These are phyloP conservation scores for Rhamphomyia laevipes DNA, from an alignment of 2,888 invertebrate genomes.

Conservation along the genomic window DNA sequence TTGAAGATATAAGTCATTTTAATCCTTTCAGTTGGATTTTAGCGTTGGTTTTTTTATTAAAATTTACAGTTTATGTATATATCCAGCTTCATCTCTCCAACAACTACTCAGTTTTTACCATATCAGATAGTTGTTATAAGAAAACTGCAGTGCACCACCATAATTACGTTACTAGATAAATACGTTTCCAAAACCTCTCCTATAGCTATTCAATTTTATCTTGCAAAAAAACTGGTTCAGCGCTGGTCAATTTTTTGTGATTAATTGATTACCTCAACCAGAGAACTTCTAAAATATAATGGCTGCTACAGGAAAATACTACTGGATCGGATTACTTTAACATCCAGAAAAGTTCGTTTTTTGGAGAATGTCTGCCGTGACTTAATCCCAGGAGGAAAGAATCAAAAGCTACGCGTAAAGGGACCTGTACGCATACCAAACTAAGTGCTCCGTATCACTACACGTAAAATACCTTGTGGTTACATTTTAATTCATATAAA, in stretches of 20 bases:
- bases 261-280: slow-evolving; percentile 79
- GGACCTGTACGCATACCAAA: slow-evolving; percentile 99
- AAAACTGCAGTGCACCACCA: no score
- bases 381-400: slow-evolving; percentile 91
- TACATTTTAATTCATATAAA: slow-evolving; percentile 99
- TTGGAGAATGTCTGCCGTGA: slow-evolving; percentile 98
- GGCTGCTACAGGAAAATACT: slow-evolving; percentile 55
- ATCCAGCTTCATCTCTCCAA: no score
- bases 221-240: slow-evolving; percentile 59
- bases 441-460: slow-evolving; percentile 93
- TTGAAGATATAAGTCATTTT: no score
- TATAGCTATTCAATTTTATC: no score
- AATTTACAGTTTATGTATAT: no score
- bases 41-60: no score
- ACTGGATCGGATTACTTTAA: slow-evolving; percentile 90
- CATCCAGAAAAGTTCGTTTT: slow-evolving; percentile 91
- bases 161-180: no score
- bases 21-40: no score
- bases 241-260: slow-evolving; percentile 66
- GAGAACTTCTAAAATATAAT: slow-evolving; percentile 33
- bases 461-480: slow-evolving; percentile 98
- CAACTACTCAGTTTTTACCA: no score
- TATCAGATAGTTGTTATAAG: no score
- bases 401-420: slow-evolving; percentile 92
- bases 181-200: no score